Conservation (phyloP, 1,140 invertebrate species). For the Drosophila novamexicana region DNA sequence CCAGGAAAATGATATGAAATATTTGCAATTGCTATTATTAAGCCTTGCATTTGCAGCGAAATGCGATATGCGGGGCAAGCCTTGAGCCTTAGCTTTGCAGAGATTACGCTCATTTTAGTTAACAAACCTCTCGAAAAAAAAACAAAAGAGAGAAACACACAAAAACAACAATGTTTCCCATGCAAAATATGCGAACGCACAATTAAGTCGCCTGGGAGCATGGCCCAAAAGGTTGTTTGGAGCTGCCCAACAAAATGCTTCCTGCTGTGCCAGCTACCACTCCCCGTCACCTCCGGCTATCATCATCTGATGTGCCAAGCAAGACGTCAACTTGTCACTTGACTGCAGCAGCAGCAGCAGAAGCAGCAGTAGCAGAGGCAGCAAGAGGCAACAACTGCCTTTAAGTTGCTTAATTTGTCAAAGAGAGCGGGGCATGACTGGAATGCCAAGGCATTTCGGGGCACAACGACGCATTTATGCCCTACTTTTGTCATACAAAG, state of each 20-base stretch:
- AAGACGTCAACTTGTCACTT: constrained; percentile 74
- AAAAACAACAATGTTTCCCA: constrained; percentile 6
- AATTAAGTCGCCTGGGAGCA: constrained; percentile 70
- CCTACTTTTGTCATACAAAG: neutral
- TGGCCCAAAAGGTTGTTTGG: constrained; percentile 17
- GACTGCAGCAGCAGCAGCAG: constrained; percentile 26
- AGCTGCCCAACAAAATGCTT: constrained; percentile 41
- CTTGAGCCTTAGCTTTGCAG: neutral
- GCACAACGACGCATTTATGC: constrained; percentile 2
- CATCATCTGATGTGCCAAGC: constrained; percentile 47
- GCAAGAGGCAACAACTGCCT: constrained; percentile 42
- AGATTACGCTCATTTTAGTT: too few species aligned
- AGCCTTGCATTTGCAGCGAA: neutral
- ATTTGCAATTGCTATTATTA: constrained; percentile 9
- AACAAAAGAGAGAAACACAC: neutral
- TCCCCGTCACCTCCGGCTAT: neutral
- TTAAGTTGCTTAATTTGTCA: constrained; percentile 72
- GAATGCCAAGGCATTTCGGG: too few species aligned
- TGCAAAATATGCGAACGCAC: constrained; percentile 62
- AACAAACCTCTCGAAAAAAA: too few species aligned
- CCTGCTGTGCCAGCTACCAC: constrained; percentile 34
- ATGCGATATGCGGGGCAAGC: neutral
- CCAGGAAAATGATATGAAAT: neutral
- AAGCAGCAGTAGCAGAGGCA: neutral
- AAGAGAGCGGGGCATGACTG: constrained; percentile 18